phyloP scores from a whole-genome alignment of 2,888 invertebrate species.

The Eupithecia vulgata region DNA sequence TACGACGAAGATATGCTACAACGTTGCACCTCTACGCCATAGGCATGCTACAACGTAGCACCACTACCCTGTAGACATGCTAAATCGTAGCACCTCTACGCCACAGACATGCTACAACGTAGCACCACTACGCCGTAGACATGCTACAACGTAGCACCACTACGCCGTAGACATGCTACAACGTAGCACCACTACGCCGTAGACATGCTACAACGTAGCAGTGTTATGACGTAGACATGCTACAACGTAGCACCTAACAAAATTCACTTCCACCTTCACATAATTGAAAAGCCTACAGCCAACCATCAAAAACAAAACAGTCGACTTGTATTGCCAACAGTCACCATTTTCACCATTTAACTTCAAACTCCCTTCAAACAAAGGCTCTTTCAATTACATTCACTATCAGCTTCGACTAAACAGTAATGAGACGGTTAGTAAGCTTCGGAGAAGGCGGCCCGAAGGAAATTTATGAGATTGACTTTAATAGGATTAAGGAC shows the following conservation, averaged over 20 bases:
- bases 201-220: neutral
- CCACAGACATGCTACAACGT: no score
- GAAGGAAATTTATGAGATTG: slow-evolving; percentile 62
- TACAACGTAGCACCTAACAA: neutral
- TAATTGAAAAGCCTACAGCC: neutral
- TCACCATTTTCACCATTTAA: neutral
- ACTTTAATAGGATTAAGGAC: slow-evolving; percentile 46
- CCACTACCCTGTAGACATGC: neutral
- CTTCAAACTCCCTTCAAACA: slow-evolving; percentile 20
- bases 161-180: neutral
- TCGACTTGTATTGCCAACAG: neutral
- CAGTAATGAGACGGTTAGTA: slow-evolving; percentile 63
- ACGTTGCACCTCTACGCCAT: neutral
- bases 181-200: neutral
- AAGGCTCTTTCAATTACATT: slow-evolving; percentile 42
- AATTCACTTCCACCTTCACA: neutral
- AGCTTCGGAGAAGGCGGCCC: slow-evolving; percentile 50
- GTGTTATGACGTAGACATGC: neutral
- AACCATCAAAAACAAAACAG: neutral
- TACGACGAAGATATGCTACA: no score
- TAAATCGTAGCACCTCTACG: neutral
- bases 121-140: neutral
- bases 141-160: neutral
- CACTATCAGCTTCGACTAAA: slow-evolving; percentile 60
- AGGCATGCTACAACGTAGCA: neutral